Base-by-base conservation (phyloP, 30 jellyfish, hydroid and myxozoan species). In the Phacellophora camtschatica region DNA sequence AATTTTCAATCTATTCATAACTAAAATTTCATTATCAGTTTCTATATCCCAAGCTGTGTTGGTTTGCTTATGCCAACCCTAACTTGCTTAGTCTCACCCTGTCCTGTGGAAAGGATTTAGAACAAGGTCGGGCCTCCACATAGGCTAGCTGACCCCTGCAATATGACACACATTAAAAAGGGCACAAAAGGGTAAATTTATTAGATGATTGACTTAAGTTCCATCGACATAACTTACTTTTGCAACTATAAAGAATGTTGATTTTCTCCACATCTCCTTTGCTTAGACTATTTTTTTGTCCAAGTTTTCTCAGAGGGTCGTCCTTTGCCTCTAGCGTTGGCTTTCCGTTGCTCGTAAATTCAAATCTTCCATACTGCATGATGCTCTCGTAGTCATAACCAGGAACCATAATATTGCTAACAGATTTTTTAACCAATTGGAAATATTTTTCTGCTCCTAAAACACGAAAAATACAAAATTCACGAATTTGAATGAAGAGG, bases 331-430 rank as follows among this genome's bases (percentile, higher is more conserved):
- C 63, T 22, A 72, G 33, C 0, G 86, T 72, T 31, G 74, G 86
- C 27, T 72, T 20, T 18, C 74, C 86, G 36, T 72, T 72, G 39
- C 18, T 23, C 4, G 74, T 42, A 37, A 50, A 53, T 30, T 74
- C 86, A 0, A 27, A 1, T 19, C 56, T 72, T 34, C 67, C 64
- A 53, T 72, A 72, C 19, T 72, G 86, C 86, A 72, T 49, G 16
- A 72, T 28, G 64, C 86, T 72, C 3, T 34, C 64, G 65, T 49
- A 51, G 45, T 72, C 86, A 18, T 72, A 72, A 32, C 56, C 66
- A 4, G 23, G 36, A 30, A n/a, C 20, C 46, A 19, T 48, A 25
- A 50, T 50, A 8, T 9, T 30, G 48, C 86, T 56, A 23, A 20
- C 62, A 2, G 86, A 50, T 8, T 49, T 74, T 28, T 54, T 46